phyloP scores from a whole-genome alignment of 2,113 vertebrate species.

The Campylomormyrus numenius region DNA sequence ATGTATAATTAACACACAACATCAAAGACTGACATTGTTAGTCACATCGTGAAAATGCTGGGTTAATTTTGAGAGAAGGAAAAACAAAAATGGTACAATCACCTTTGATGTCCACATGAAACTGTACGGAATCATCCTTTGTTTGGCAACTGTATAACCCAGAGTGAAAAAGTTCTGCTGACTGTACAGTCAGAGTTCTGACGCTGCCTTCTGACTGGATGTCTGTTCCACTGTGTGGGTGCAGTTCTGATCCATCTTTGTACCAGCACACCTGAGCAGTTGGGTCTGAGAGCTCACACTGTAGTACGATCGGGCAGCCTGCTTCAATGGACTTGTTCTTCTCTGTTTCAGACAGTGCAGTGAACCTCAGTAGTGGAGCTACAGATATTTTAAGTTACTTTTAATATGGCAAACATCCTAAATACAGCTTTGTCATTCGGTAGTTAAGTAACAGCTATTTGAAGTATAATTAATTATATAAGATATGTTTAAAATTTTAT shows the following conservation, averaged over 20 bases:
- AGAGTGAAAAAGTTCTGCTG: conserved; percentile 40
- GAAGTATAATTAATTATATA: neutral
- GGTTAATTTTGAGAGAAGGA: conserved; percentile 37
- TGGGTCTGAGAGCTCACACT: conserved; percentile 61
- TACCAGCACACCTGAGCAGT: conserved; percentile 58
- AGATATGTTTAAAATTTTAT: neutral
- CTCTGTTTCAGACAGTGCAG: conserved; percentile 45
- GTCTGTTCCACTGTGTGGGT: conserved; percentile 40
- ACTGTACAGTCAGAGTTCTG: conserved; percentile 35
- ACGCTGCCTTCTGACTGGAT: conserved; percentile 40
- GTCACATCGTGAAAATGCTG: conserved; percentile 41
- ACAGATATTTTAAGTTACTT: conserved; percentile 52
- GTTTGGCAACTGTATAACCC: conserved; percentile 43
- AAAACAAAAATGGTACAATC: conserved; percentile 47
- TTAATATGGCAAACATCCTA: neutral
- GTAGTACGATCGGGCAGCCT: conserved; percentile 47
- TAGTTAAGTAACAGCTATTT: neutral
- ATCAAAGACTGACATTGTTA: conserved; percentile 50
- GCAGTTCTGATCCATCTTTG: conserved; percentile 57
- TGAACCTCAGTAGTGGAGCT: conserved; percentile 49
- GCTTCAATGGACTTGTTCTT: conserved; percentile 43
- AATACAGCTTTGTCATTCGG: conserved; percentile 2
- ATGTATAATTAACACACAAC: conserved; percentile 27
- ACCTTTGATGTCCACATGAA: conserved; percentile 59
- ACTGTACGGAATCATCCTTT: conserved; percentile 39